Evolutionary conservation across 2,113 vertebrate species (phyloP).

Genomic region (Takifugu flavidus): DNA sequence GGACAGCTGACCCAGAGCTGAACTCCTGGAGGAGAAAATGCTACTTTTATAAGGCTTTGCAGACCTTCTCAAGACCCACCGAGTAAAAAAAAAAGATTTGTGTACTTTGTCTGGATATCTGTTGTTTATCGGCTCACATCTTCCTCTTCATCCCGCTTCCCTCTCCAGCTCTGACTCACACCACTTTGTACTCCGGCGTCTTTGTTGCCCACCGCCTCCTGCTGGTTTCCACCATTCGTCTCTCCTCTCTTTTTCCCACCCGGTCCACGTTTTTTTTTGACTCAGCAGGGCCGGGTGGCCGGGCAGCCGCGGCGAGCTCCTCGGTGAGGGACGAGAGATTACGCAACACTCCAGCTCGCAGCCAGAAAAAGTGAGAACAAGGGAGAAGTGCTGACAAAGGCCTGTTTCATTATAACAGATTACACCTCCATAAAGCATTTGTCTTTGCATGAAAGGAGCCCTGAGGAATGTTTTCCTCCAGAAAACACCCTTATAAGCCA

Average conservation of each 20-base stretch:
- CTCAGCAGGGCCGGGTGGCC: background rate
- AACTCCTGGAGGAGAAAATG: no score
- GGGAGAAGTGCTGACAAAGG: conserved; percentile 37
- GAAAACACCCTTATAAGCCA: conserved; percentile 29
- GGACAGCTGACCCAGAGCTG: no score
- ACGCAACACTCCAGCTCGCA: conserved; percentile 29
- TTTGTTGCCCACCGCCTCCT: conserved; percentile 5
- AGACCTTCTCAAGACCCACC: no score
- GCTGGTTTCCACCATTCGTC: background rate
- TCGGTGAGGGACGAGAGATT: conserved; percentile 28
- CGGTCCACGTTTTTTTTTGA: conserved; percentile 30
- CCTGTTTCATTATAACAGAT: conserved; percentile 38
- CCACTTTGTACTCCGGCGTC: conserved; percentile 5
- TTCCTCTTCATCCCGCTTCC: background rate
- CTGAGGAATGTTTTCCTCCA: conserved; percentile 28
- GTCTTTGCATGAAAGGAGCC: conserved; percentile 20
- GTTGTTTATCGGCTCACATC: conserved; percentile 12
- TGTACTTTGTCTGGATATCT: conserved; percentile 1
- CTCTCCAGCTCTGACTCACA: background rate
- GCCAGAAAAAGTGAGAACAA: conserved; percentile 30
- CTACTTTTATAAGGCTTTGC: no score
- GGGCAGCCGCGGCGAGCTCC: background rate
- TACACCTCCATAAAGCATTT: conserved; percentile 40
- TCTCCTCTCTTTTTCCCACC: conserved; percentile 15
- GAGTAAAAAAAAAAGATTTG: background rate